A percentile compares a stretch with the other conserved stretches of the same genome.
These are phyloP conservation scores for Aldrovandia affinis DNA, from an alignment of 2,797 vertebrate genomes.

Conservation along the genomic window DNA sequence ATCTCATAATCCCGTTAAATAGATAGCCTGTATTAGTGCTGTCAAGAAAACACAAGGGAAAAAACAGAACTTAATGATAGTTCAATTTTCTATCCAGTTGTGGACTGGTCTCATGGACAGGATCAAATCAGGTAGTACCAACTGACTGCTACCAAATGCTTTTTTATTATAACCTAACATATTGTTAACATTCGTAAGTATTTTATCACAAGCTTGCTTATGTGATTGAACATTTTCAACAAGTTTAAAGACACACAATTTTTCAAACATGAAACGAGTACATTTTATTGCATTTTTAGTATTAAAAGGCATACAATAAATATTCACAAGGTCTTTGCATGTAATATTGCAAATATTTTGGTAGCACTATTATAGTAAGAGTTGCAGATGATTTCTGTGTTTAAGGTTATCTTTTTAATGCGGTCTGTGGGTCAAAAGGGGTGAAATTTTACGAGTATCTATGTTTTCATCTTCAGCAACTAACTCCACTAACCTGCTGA, in stretches of 20 bases:
- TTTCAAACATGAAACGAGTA: background rate
- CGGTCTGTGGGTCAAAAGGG: too few relatives aligned
- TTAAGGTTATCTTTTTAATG: too few relatives aligned
- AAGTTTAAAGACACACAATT: background rate
- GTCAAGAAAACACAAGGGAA: slow-evolving; percentile 58
- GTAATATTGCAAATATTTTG: too few relatives aligned
- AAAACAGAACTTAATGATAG: slow-evolving; percentile 50
- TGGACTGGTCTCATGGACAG: slow-evolving; percentile 53
- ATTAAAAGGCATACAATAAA: background rate
- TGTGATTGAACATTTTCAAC: too few relatives aligned
- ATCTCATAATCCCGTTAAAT: slow-evolving; percentile 71
- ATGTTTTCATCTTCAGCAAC: too few relatives aligned
- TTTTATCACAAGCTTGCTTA: background rate
- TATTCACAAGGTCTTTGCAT: background rate
- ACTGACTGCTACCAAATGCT: background rate
- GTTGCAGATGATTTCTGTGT: background rate
- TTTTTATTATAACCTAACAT: too few relatives aligned
- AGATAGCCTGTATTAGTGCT: slow-evolving; percentile 67
- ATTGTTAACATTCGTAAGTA: too few relatives aligned
- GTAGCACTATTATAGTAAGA: background rate
- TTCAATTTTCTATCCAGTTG: slow-evolving; percentile 45
- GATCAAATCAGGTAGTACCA: slow-evolving; percentile 8
- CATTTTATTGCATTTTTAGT: background rate
- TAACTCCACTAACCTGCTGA: background rate
- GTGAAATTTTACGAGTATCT: too few relatives aligned